Evolutionary conservation across 2,113 vertebrate genomes (phyloP).

Genomic region (Periophthalmus modestus): DNA sequence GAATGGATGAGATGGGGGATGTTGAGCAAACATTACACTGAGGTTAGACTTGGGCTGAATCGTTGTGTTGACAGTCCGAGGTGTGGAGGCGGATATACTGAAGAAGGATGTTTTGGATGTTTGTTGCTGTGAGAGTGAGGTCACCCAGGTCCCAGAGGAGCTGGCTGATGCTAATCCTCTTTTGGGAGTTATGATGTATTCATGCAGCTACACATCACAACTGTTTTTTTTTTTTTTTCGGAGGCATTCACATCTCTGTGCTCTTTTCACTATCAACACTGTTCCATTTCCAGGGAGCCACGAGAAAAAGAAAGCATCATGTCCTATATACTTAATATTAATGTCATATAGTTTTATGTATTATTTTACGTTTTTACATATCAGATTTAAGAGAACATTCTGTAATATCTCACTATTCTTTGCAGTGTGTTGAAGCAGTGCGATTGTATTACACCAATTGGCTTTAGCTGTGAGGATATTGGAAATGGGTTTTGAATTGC

Average conservation of each 20-base stretch:
- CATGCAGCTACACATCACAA: slow-evolving; percentile 56
- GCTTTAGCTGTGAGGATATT: slow-evolving; percentile 29
- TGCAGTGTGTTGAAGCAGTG: slow-evolving; percentile 14
- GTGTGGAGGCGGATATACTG: slow-evolving; percentile 39
- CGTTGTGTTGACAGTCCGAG: slow-evolving; percentile 25
- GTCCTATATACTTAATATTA: not conserved
- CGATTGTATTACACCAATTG: slow-evolving; percentile 9
- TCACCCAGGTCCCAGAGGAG: slow-evolving; percentile 64
- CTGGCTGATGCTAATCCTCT: slow-evolving; percentile 73
- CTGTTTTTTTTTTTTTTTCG: slow-evolving; percentile 44
- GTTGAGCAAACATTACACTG: slow-evolving; percentile 27
- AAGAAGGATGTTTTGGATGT: slow-evolving; percentile 55
- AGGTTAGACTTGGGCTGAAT: slow-evolving; percentile 29
- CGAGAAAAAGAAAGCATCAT: not conserved
- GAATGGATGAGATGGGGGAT: slow-evolving; percentile 38
- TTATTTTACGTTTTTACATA: not conserved
- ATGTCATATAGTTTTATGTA: not conserved
- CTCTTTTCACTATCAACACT: slow-evolving; percentile 11
- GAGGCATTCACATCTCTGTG: not conserved
- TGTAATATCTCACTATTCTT: not conserved
- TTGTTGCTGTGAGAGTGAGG: slow-evolving; percentile 59
- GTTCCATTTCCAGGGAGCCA: not conserved
- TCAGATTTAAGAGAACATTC: not conserved
- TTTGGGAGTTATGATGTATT: slow-evolving; percentile 75
- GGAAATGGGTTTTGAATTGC: slow-evolving; percentile 56